These are phyloP conservation scores for Azemiops feae DNA, from an alignment of 2,113 vertebrate genomes.

Conservation along the genomic window DNA sequence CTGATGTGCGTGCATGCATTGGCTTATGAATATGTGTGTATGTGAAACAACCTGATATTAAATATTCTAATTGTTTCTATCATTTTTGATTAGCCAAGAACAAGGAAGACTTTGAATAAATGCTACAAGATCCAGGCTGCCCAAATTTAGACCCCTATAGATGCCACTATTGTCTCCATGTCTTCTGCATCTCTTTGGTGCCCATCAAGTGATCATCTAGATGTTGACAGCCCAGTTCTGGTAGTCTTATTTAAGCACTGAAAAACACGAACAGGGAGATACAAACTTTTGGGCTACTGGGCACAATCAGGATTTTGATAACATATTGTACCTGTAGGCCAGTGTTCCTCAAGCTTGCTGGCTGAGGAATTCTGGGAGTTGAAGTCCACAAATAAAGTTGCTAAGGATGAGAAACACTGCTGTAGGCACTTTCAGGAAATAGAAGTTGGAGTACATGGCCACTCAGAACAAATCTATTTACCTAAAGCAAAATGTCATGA, in stretches of 20 bases:
- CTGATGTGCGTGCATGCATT: background rate
- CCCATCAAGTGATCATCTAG: background rate
- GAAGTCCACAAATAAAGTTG: background rate
- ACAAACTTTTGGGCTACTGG: background rate
- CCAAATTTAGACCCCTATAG: background rate
- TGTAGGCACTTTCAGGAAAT: background rate
- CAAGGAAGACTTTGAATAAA: background rate
- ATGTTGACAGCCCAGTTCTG: background rate
- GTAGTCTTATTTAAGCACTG: background rate
- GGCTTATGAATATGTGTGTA: background rate
- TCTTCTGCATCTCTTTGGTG: background rate
- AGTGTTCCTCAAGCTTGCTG: too few species aligned
- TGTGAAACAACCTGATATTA: background rate
- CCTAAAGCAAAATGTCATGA: background rate
- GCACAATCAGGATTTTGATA: background rate
- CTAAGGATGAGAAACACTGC: background rate
- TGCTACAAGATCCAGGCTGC: background rate
- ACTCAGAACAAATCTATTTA: background rate
- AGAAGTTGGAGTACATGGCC: background rate
- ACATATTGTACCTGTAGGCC: background rate
- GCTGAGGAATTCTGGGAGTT: background rate
- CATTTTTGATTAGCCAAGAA: background rate
- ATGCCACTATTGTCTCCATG: background rate
- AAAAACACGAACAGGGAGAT: background rate
- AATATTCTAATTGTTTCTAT: background rate